These are phyloP conservation scores for Istiophorus platypterus DNA, from an alignment of 2,113 vertebrate species.

Conservation along the genomic window DNA sequence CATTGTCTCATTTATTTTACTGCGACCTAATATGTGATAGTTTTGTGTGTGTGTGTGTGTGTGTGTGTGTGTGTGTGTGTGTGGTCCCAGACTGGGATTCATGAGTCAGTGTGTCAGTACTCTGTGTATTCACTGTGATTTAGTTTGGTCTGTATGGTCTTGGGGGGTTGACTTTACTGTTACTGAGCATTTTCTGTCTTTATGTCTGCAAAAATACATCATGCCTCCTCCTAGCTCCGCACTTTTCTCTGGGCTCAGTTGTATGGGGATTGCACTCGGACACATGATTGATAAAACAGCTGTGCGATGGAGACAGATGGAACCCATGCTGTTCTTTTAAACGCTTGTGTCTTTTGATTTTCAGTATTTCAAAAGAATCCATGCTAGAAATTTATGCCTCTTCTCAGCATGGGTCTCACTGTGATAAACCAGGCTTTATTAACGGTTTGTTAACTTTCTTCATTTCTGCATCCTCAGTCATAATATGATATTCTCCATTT, in stretches of 20 bases:
- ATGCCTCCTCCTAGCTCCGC: neutral
- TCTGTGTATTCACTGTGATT: neutral
- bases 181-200: neutral
- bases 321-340: neutral
- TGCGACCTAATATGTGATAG: no score
- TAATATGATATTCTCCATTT: neutral
- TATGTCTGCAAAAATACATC: neutral
- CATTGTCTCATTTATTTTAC: no score
- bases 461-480: neutral
- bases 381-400: neutral
- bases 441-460: neutral
- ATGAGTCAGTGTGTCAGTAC: no score
- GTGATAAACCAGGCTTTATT: neutral
- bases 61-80: no score
- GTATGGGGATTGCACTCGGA: neutral
- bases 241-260: neutral
- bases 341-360: neutral
- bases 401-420: neutral
- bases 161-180: neutral
- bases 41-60: neutral
- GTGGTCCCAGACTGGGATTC: no score
- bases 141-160: neutral
- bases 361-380: neutral
- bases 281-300: conserved; percentile 7
- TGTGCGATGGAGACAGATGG: neutral